These are phyloP conservation scores for Alosa sapidissima DNA, from an alignment of 2,797 vertebrate genomes.

Conservation along the genomic window DNA sequence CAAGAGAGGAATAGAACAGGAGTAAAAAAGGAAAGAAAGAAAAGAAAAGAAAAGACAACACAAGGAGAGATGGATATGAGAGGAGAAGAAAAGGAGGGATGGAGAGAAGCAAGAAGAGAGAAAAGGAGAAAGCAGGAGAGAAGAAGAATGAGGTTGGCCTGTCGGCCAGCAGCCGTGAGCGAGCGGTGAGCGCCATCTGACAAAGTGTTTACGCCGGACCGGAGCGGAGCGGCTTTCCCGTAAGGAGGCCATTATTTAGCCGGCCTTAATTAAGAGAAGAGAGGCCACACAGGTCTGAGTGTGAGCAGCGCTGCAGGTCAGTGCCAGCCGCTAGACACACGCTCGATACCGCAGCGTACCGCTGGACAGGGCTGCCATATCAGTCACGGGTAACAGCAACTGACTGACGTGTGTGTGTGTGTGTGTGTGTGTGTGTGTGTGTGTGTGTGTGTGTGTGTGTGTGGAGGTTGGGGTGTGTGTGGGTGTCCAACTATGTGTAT, in stretches of 20 bases:
- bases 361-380: conserved; percentile 66
- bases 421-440: not conserved
- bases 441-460: too few species aligned
- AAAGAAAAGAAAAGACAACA: not conserved
- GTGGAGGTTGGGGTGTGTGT: not conserved
- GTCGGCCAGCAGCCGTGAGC: too few species aligned
- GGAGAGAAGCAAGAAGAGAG: not conserved
- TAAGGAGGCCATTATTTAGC: conserved; percentile 71
- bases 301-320: conserved; percentile 68
- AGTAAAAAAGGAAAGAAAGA: conserved; percentile 19
- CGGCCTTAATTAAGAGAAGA: conserved; percentile 75
- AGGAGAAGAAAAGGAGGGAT: not conserved
- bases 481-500: not conserved
- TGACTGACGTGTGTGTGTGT: conserved; percentile 33
- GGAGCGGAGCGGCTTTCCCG: conserved; percentile 52
- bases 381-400: conserved; percentile 49
- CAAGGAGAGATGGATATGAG: not conserved
- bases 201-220: too few species aligned
- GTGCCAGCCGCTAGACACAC: conserved; percentile 51
- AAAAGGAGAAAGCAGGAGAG: not conserved
- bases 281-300: conserved; percentile 74
- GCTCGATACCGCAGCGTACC: conserved; percentile 66
- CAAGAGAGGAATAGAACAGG: not conserved
- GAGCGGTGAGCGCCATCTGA: too few species aligned
- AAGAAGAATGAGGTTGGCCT: not conserved